Percentiles rank a stretch among this genome's conserved stretches.
These are phyloP conservation scores for Tetropium fuscum DNA, from an alignment of 2,888 invertebrate genomes.

Conservation along the genomic window DNA sequence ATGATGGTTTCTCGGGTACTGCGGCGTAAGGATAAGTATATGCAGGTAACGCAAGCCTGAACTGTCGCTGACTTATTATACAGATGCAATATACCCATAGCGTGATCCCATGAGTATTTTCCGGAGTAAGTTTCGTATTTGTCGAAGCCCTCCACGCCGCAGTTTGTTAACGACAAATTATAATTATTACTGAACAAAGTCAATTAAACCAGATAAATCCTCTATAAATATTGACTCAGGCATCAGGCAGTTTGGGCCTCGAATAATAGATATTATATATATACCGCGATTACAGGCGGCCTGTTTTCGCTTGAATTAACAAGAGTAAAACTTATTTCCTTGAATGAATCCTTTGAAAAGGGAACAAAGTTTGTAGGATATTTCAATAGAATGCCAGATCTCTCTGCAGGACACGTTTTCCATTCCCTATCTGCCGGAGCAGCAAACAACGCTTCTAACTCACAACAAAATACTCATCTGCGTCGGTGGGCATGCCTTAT, in stretches of 20 bases:
- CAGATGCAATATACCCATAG: too few relatives aligned
- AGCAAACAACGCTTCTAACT: constrained; percentile 50
- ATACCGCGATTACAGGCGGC: constrained; percentile 21
- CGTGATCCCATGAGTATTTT: too few relatives aligned
- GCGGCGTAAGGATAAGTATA: too few relatives aligned
- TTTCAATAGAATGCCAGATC: constrained; percentile 48
- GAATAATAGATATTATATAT: constrained; percentile 18
- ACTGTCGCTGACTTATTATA: too few relatives aligned
- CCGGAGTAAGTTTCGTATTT: too few relatives aligned
- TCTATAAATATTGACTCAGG: constrained; percentile 7
- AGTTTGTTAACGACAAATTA: constrained; percentile 14
- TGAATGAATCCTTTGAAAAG: constrained; percentile 38
- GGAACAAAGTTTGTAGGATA: constrained; percentile 40
- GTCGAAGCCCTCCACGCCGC: constrained; percentile 4
- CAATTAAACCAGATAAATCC: constrained; percentile 17
- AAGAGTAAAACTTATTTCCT: constrained; percentile 41
- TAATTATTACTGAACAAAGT: constrained; percentile 13
- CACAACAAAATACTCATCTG: constrained; percentile 50
- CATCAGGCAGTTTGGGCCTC: background rate
- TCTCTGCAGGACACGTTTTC: constrained; percentile 54
- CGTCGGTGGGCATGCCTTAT: constrained; percentile 36
- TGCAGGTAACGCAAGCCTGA: too few relatives aligned
- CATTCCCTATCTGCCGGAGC: constrained; percentile 50
- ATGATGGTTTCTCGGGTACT: too few relatives aligned
- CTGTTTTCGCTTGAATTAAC: constrained; percentile 40